Evolutionary conservation across 2,797 vertebrate species (phyloP), one percentile per base, ranked within the genome.

Genomic region (Parotocinclus haroldoi): DNA sequence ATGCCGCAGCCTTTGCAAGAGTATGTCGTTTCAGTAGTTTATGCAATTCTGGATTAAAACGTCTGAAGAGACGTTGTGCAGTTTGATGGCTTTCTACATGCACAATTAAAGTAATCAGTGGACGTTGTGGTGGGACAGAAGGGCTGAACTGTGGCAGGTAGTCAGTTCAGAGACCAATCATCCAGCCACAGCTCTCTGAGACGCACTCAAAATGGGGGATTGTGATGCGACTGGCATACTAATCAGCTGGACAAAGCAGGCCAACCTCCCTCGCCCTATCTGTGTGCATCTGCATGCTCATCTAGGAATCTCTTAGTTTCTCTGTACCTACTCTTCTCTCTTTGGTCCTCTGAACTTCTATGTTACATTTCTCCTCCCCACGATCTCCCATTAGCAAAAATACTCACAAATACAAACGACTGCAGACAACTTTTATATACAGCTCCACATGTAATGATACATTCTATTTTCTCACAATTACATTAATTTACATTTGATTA

Each of bases 41-140:
- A 78, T 73, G 65, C 8, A 9, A 73, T 75, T 46, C 7, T 11
- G 37, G 27, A 19, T 56, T 57, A 37, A 68, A 66, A 65, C n/a
- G 50, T 64, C 48, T 60, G 60, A 40, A 14, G 48, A 60, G 37
- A 48, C 17, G n/a, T 5, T 7, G 46, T 63, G 64, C 40, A 17
- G 58, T 63, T 72, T 19, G 51, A 10, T 45, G 42, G 44, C 18
- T 50, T 38, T 49, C 38, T 13, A 10, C 9, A 14, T 53, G 59
- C 11, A 39, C 36, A 76, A 84, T 84, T 79, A n/a, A 1, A 18
- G n/a, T 50, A 69, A 73, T 70, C 78, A 58, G 83, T 87, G 68
- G 82, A 78, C 81, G 45, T 46, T 46, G 16, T n/a, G 75, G 36
- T 39, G 50, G 13, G 73, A 71, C 71, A 68, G 72, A 52, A 79